Evolutionary conservation across 2,797 vertebrate genomes (phyloP), one percentile per base, ranked within the genome.

Genomic region (Microctenopoma lineatum): DNA sequence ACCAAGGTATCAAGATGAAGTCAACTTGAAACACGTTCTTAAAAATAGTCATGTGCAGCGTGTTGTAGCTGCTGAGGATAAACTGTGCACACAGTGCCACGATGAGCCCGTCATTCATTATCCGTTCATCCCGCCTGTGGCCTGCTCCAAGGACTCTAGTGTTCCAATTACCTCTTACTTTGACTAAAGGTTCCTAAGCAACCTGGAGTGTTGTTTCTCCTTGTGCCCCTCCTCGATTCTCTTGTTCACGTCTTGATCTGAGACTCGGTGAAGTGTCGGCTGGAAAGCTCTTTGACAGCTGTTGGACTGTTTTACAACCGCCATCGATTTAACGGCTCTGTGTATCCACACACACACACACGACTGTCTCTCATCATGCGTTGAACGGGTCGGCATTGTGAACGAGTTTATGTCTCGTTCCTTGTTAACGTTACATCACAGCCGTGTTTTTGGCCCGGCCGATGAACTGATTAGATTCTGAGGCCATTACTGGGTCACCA

Each of bases 141-240:
- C 26, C 9, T 15, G 14, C 26, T 27, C 7, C 5, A 16, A 54
- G 26, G 32, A 34, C 46, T 54, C 1, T 46, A 75, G 53, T 68
- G 72, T 72, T 68, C n/a, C n/a, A n/a, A n/a, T n/a, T n/a, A 59
- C 34, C 50, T 56, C 50, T 55, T 42, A 66, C 60, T 48, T 61
- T 41, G 46, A 41, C 38, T 39, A 65, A 51, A 75, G 55, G 67
- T 75, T 80, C 39, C 64, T 65, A 60, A 62, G 73, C 69, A 80
- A 73, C 69, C 59, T 58, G 36, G 27, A 75, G 67, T 54, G 27
- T 62, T 59, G 36, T 70, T 50, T 25, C 12, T 53, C 29, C 51
- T 25, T 25, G 59, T 48, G 62, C 42, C 7, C 48, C 16, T 55
- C 38, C 47, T 59, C 53, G 32, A 36, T 63, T 51, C 32, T 62